phyloP scores from a whole-genome alignment of 1,140 invertebrate species.

The Hormaphis cornu region DNA sequence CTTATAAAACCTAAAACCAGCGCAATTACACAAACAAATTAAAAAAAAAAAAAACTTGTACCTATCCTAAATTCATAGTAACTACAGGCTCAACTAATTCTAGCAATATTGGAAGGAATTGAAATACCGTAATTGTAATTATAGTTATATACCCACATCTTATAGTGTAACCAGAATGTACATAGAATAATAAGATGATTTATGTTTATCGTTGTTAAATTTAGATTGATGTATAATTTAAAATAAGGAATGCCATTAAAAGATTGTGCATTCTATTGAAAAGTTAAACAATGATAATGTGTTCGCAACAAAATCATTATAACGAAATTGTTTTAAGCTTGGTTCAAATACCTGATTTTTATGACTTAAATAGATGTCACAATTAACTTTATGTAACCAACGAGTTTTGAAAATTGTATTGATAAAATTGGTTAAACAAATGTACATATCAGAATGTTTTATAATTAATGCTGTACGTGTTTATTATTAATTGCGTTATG shows the following conservation, averaged over 20 bases:
- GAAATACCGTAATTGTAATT: no score
- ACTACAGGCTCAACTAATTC: no score
- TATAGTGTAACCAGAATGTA: neutral
- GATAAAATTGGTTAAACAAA: neutral
- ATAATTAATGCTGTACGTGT: neutral
- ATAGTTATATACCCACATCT: no score
- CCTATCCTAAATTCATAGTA: no score
- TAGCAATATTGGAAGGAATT: no score
- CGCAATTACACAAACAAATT: no score
- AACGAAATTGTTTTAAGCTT: neutral
- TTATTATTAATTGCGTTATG: neutral
- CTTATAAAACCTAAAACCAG: no score
- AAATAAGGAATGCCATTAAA: no score
- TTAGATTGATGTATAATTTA: conserved; percentile 5
- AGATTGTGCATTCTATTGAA: neutral
- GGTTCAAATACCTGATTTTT: neutral
- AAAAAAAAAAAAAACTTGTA: no score
- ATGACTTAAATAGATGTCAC: neutral
- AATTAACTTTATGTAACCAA: conserved; percentile 4
- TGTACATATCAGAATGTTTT: conserved; percentile 19
- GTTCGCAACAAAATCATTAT: neutral
- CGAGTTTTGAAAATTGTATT: neutral
- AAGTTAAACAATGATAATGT: neutral
- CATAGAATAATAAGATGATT: neutral
- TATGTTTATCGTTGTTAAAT: neutral